A percentile compares a stretch with the other conserved stretches of the same genome.
Evolutionary conservation across 2,797 vertebrate species (phyloP).

Genomic region (Carapus acus): DNA sequence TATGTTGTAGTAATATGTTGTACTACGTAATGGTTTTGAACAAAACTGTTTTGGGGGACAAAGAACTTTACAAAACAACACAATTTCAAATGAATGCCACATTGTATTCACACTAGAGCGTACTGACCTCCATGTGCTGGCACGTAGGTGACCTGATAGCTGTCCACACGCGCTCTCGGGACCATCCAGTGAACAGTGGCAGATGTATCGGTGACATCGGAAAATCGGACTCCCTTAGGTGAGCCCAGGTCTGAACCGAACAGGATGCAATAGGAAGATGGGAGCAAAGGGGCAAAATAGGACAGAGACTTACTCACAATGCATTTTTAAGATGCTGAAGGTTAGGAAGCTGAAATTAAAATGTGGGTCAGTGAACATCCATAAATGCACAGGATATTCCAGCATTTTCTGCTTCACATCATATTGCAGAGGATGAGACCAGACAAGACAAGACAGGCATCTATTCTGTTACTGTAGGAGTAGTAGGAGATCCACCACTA

Average conservation of each 20-base stretch:
- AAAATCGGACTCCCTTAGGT: conserved; percentile 85
- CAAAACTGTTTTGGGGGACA: too few species aligned
- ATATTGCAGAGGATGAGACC: conserved; percentile 16
- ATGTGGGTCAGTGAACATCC: conserved; percentile 10
- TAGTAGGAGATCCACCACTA: conserved; percentile 22
- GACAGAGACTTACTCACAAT: conserved; percentile 4
- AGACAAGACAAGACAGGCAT: conserved; percentile 24
- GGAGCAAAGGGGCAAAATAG: conserved; percentile 15
- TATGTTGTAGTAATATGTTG: too few species aligned
- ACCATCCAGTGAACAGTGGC: conserved; percentile 84
- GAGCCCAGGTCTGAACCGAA: conserved; percentile 77
- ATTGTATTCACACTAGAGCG: too few species aligned
- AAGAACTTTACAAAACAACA: too few species aligned
- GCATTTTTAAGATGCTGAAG: not conserved
- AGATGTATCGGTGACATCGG: conserved; percentile 85
- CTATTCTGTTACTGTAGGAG: conserved; percentile 19
- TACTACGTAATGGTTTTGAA: too few species aligned
- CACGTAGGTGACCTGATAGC: conserved; percentile 80
- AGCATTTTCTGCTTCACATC: conserved; percentile 10
- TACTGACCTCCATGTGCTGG: conserved; percentile 83
- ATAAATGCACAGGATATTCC: conserved; percentile 1
- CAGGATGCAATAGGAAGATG: conserved; percentile 25
- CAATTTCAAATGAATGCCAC: too few species aligned
- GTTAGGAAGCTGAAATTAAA: conserved; percentile 11
- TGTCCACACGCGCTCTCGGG: conserved; percentile 77